Evolutionary conservation across 2,797 vertebrate species (phyloP).

Genomic region (Periparus ater): DNA sequence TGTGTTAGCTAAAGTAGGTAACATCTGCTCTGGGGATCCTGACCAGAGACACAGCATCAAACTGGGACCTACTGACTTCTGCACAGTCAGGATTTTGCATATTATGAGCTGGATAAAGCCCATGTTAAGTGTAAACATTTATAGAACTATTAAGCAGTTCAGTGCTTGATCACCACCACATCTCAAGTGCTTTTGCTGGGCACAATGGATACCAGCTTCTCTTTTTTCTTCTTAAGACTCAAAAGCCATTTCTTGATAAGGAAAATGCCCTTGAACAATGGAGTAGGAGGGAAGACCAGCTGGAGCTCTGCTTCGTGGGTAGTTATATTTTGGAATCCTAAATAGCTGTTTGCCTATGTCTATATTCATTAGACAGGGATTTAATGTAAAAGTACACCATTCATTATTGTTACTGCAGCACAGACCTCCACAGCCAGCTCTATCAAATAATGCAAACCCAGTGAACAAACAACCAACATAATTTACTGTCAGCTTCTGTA

Average conservation of each 20-base stretch:
- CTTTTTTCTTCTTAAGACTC: neutral
- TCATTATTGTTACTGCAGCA: constrained; percentile 27
- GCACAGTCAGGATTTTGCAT: neutral
- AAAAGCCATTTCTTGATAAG: neutral
- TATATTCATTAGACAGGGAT: constrained; percentile 63
- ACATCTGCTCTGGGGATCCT: neutral
- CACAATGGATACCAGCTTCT: neutral
- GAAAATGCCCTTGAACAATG: constrained; percentile 29
- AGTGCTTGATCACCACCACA: neutral
- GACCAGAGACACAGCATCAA: neutral
- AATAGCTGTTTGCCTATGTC: constrained; percentile 56
- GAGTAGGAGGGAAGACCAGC: constrained; percentile 1
- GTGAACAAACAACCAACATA: constrained; percentile 33
- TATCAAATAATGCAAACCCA: constrained; percentile 56
- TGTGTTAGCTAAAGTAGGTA: neutral
- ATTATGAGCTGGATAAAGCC: neutral
- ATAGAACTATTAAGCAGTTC: neutral
- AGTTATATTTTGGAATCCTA: constrained; percentile 51
- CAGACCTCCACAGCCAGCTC: constrained; percentile 24
- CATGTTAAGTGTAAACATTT: neutral
- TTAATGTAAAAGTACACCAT: constrained; percentile 51
- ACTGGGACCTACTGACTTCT: neutral
- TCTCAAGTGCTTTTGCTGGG: neutral
- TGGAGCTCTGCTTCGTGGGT: constrained; percentile 47
- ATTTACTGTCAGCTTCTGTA: constrained; percentile 47